Percentiles rank a stretch among this genome's conserved stretches.
phyloP scores from a whole-genome alignment of 37 sponge, comb jelly and placozoan species.

The Beroe forskalii region DNA sequence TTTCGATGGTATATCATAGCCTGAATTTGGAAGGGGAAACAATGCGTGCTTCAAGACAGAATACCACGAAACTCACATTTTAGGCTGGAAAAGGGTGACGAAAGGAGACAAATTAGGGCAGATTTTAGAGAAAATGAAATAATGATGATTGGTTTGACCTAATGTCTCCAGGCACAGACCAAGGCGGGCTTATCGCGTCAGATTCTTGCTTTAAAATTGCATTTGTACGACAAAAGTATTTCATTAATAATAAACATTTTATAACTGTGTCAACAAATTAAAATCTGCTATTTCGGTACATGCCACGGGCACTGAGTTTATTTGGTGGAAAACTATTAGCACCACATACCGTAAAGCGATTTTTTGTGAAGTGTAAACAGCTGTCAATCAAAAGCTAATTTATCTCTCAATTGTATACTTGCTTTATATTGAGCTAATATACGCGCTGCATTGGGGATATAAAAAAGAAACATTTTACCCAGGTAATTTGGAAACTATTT shows the following conservation, averaged over 20 bases:
- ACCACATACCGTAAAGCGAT: background rate
- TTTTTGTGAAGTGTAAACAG: background rate
- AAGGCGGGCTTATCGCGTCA: background rate
- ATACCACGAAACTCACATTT: too few relatives aligned
- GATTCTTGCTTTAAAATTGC: background rate
- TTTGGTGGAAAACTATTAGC: background rate
- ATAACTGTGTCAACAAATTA: conserved; percentile 19
- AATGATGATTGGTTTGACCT: conserved; percentile 22
- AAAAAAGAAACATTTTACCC: too few relatives aligned
- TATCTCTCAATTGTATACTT: too few relatives aligned
- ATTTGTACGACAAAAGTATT: conserved; percentile 20
- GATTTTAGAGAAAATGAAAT: too few relatives aligned
- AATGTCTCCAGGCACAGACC: background rate
- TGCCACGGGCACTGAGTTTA: background rate
- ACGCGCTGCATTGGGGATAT: too few relatives aligned
- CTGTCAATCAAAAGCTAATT: background rate
- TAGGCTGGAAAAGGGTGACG: too few relatives aligned
- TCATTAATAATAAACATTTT: conserved; percentile 16
- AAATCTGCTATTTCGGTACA: conserved; percentile 8
- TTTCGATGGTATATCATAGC: background rate
- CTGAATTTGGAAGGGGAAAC: background rate
- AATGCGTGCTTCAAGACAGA: background rate
- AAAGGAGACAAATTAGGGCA: too few relatives aligned
- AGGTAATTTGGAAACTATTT: too few relatives aligned
- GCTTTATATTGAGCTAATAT: too few relatives aligned